Base-by-base conservation (phyloP, 2,888 invertebrate species). In the Falcaria lacertinaria region DNA sequence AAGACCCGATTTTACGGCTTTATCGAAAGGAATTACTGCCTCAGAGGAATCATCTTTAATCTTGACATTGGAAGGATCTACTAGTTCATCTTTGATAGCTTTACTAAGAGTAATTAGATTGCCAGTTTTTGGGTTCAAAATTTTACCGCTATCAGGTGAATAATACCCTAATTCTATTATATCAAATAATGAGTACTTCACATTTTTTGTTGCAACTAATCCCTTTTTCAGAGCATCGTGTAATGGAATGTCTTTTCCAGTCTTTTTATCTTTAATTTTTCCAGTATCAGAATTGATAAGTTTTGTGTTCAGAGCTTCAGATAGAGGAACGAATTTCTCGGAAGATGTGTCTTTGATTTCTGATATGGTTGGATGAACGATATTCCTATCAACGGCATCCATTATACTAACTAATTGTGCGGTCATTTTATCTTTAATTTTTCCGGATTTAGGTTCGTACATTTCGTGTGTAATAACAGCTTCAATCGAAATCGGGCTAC, bases 361-460 rank as follows among this genome's bases (percentile, higher is more conserved):
- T 4, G 95, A 94, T 54, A 96, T 94, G 48, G 93, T 93, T 1
- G 95, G 93, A 78, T 96, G 95, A 19, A 97, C 91, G 50, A 97
- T 92, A 57, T 94, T 94, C 62, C 95, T 91, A 54, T 93, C 91
- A 38, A 96, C 92, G 1, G 96, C 95, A 65, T 96, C 95, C 40
- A 92, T 91, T 15, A 97, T 90, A 55, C 93, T 91, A 1, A 97
- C 89, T 53, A 92, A 82, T 74, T 94, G 93, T 60, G 93, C 91
- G 28, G 94, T 93, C 50, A 95, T 84, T 16, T 91, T 91, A 74
- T 96, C 96, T 56, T 87, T 91, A 33, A 96, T 92, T 73, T 91
- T 92, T 7, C 94, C 94, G 0, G 92, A 90, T 61, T 92, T 89
- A 0, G 93, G 88, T 72, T 94, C 92, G 69, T 95, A 95, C 54